Evolutionary conservation across 2,888 invertebrate genomes (phyloP), one percentile per base, ranked within the genome.

Genomic region (Epinotia brunnichana): DNA sequence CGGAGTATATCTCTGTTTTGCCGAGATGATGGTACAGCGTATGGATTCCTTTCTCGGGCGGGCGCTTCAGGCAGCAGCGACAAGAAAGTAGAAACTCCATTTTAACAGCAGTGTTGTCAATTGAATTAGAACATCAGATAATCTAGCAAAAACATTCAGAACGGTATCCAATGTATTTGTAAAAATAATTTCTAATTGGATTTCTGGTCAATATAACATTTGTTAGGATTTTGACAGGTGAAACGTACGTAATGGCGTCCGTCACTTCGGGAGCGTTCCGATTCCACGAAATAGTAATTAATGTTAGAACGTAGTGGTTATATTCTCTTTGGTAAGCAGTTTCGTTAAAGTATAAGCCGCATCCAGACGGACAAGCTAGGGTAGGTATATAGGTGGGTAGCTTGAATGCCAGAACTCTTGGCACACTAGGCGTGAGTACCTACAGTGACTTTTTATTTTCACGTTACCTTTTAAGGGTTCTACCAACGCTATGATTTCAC

Each of bases 31-130:
- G 83, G 74, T 91, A 90, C 5, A 82, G 70, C 0, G 83, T 77
- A 69, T 86, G 88, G 10, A 92, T 73, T 56, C 87, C 82, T 74
- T 89, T 91, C 70, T 91, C 91, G 0, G 91, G 89, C 0, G 90
- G 88, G 24, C 89, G 85, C 69, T 83, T 66, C 57, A 90, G 81
- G 76, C 92, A 92, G 76, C 92, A 92, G 17, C 85, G 84, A 74
- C 91, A 92, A 1, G 80, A 75, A 39, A 76, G 73, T 57, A 75
- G 79, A 24, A 77, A 70, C 63, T 85, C 82, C 89, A 90, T 90
- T 61, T n/a, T 24, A 51, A 35, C 17, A 35, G 35, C 4, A 5
- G 59, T 5, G 35, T 39, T 19, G 21, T 2, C n/a, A 29, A 24
- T 29, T 2, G 2, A 15, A 48, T 56, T 13, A 57, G 2, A 10